Evolutionary conservation across 2,888 invertebrate genomes (phyloP), one percentile per base, ranked within the genome.

Genomic region (Hemithea aestivaria): DNA sequence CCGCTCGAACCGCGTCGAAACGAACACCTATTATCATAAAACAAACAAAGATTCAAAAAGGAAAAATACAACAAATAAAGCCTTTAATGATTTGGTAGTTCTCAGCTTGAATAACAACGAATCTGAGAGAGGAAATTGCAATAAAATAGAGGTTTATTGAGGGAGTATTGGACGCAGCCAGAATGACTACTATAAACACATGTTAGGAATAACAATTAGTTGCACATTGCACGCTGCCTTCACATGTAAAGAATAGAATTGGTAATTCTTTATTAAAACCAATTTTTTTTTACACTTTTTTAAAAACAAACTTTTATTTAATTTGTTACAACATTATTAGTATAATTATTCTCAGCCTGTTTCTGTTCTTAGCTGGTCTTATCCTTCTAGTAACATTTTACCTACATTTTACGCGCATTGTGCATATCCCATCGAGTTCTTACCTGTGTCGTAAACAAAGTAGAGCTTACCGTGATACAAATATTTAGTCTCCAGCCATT

Each of bases 1-100:
- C 77, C 66, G 81, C 64, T 65, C 64, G 48, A 58, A 58, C 62
- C 66, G 67, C 71, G 68, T 68, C 72, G 73, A 81, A 78, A 77
- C 80, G 71, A 80, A 84, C 79, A 77, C 83, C 81, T 78, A 83
- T 84, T 85, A 85, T 85, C 87, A 85, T 83, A 87, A 82, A 81
- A 71, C 79, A 83, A 85, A 85, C 82, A 84, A 81, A 75, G 72
- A 74, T 52, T 45, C 46, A 25, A 36, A 64, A 65, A 65, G 51
- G 68, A 78, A 79, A 82, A 81, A 82, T 77, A 71, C 74, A 80
- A 83, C 82, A 82, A 82, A 82, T 73, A 78, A 69, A 68, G 67
- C 68, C 65, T 72, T 79, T 82, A 81, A 81, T 83, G 79, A 82
- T 82, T 80, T 75, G 75, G 78, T 80, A 75, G 80, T 77, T 76